Conservation (phyloP, 2,797 vertebrate genomes). For the Psittacula derbiana region DNA sequence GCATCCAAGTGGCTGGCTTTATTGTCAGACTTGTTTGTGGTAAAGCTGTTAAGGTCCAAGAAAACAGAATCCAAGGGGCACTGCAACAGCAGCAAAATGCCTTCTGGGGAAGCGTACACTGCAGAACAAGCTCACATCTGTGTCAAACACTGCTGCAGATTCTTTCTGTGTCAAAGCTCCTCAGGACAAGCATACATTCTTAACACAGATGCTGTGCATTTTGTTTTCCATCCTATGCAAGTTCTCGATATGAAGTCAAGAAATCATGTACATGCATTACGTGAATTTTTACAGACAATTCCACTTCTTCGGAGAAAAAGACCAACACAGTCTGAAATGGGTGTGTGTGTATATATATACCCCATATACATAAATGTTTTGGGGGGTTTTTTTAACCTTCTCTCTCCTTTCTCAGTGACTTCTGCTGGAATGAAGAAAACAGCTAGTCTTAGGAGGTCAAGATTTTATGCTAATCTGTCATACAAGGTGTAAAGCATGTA, state of each 20-base stretch:
- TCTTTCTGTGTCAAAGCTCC: not conserved
- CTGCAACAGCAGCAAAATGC: not conserved
- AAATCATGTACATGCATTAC: not conserved
- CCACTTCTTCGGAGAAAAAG: conserved; percentile 30
- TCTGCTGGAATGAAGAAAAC: not conserved
- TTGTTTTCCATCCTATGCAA: conserved; percentile 45
- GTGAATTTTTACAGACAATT: conserved; percentile 38
- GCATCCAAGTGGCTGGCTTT: not conserved
- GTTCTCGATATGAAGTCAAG: conserved; percentile 15
- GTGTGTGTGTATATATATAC: not conserved
- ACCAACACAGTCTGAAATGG: not conserved
- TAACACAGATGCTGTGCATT: conserved; percentile 57
- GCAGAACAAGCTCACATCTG: not conserved
- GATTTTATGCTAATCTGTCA: not conserved
- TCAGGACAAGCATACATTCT: not conserved
- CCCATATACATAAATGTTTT: not conserved
- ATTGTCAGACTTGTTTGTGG: not conserved
- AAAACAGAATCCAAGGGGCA: not conserved
- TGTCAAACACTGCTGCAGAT: not conserved
- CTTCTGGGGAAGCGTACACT: not conserved
- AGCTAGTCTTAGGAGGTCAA: not conserved
- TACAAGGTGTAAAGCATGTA: not conserved
- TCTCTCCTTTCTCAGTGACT: not conserved
- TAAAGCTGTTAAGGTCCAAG: not conserved
- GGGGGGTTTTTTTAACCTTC: not conserved